Percentiles rank a stretch among this genome's conserved stretches.
These are phyloP conservation scores for Protodeltote pygarga DNA, from an alignment of 2,888 invertebrate genomes.

Conservation along the genomic window DNA sequence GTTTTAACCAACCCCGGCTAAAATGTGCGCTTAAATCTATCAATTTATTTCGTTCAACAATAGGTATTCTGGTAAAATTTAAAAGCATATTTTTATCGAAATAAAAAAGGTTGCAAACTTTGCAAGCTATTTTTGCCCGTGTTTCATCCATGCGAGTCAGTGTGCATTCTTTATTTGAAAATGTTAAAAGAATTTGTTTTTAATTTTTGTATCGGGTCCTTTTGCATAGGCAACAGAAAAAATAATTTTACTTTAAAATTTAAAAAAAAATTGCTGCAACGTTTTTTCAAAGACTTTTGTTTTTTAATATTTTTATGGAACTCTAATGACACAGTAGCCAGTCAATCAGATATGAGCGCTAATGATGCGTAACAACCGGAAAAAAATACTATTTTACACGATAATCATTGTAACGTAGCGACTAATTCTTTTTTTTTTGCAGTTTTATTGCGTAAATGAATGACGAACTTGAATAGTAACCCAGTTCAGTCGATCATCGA, in stretches of 20 bases:
- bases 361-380: slow-evolving; percentile 32
- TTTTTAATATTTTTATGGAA: slow-evolving; percentile 4
- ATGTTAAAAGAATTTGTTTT: background rate
- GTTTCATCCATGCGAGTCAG: slow-evolving; percentile 6
- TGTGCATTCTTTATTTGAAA: slow-evolving; percentile 4
- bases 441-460: slow-evolving; percentile 22
- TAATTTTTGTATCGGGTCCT: too few relatives aligned
- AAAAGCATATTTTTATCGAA: slow-evolving; percentile 7
- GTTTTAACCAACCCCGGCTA: slow-evolving; percentile 4
- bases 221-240: too few relatives aligned
- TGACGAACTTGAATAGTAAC: slow-evolving; percentile 29
- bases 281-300: background rate
- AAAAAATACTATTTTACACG: slow-evolving; percentile 36
- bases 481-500: slow-evolving; percentile 23
- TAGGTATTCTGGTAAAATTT: slow-evolving; percentile 14
- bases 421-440: slow-evolving; percentile 35
- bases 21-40: slow-evolving; percentile 1
- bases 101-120: slow-evolving; percentile 1
- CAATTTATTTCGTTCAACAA: slow-evolving; percentile 1
- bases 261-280: background rate
- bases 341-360: slow-evolving; percentile 31
- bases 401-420: slow-evolving; percentile 37
- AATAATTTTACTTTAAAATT: background rate
- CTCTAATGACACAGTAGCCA: slow-evolving; percentile 21
- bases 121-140: background rate